Conservation (phyloP, 2,888 invertebrate species). For the Ichneumoninae sp. region DNA sequence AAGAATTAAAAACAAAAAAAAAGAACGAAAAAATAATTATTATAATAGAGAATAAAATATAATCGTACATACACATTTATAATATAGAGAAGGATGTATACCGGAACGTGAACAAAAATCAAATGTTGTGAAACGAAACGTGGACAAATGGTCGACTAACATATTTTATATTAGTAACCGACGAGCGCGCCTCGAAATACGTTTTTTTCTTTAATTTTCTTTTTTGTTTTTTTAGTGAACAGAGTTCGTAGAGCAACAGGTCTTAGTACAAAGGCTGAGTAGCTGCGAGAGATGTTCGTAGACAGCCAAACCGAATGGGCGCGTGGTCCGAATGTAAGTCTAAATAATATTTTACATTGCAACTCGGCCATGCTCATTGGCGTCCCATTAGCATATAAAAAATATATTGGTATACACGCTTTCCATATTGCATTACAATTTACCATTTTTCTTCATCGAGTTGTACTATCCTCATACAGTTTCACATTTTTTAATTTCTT, state of each 20-base stretch:
- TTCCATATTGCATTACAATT: conserved; percentile 81
- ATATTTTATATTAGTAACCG: conserved; percentile 56
- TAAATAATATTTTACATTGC: conserved; percentile 76
- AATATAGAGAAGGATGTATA: conserved; percentile 41
- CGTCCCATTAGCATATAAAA: conserved; percentile 80
- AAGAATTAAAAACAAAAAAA: conserved; percentile 70
- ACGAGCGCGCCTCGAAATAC: conserved; percentile 62
- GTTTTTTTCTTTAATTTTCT: conserved; percentile 24
- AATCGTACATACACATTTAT: conserved; percentile 65
- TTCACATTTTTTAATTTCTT: conserved; percentile 61
- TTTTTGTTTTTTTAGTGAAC: conserved; percentile 54
- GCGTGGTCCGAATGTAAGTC: conserved; percentile 69
- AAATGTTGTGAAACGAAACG: conserved; percentile 43
- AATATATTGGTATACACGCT: conserved; percentile 83
- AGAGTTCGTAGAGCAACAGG: conserved; percentile 60
- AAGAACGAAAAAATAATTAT: conserved; percentile 50
- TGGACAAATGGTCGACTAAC: conserved; percentile 22
- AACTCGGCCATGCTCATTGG: conserved; percentile 74
- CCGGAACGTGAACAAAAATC: conserved; percentile 51
- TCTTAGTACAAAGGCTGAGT: conserved; percentile 73
- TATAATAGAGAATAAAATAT: conserved; percentile 37
- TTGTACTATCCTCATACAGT: conserved; percentile 71
- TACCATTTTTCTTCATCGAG: conserved; percentile 73
- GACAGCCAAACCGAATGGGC: conserved; percentile 70
- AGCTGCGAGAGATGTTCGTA: conserved; percentile 73